Conservation (phyloP, 2,888 invertebrate genomes). For the Dichetophora obliterata region DNA sequence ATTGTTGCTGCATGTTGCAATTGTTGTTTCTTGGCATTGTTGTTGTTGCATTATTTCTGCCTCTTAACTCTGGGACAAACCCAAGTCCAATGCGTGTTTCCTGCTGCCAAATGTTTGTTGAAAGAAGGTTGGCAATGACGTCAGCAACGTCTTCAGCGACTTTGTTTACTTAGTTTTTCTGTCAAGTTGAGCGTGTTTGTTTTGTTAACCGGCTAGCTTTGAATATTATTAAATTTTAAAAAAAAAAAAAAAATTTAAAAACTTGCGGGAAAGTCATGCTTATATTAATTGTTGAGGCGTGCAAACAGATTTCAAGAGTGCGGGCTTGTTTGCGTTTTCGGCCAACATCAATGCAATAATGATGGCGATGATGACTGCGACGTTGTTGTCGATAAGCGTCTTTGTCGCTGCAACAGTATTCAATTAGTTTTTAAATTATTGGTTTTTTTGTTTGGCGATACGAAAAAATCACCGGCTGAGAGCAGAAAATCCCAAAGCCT, state of each 20-base stretch:
- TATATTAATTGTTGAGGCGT: constrained; percentile 23
- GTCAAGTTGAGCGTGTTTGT: neutral
- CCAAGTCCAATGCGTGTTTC: neutral
- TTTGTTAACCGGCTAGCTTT: neutral
- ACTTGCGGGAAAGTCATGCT: constrained; percentile 31
- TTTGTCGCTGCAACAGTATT: neutral
- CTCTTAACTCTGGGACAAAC: neutral
- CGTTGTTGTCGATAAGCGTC: neutral
- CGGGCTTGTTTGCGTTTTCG: constrained; percentile 31
- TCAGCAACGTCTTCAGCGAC: constrained; percentile 11
- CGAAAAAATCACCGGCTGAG: no score
- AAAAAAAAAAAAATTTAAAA: neutral
- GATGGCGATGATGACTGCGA: neutral
- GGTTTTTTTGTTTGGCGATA: neutral
- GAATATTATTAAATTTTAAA: neutral
- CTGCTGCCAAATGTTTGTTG: neutral
- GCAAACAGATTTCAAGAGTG: constrained; percentile 21
- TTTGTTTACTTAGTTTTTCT: neutral
- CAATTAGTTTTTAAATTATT: neutral
- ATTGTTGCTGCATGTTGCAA: constrained; percentile 4
- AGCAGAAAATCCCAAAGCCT: no score
- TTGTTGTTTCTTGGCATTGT: neutral
- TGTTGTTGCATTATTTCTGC: neutral
- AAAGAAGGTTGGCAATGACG: constrained; percentile 3
- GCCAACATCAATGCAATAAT: constrained; percentile 12